Conservation (phyloP, 2,113 vertebrate species). For the Chelonoidis abingdonii region DNA sequence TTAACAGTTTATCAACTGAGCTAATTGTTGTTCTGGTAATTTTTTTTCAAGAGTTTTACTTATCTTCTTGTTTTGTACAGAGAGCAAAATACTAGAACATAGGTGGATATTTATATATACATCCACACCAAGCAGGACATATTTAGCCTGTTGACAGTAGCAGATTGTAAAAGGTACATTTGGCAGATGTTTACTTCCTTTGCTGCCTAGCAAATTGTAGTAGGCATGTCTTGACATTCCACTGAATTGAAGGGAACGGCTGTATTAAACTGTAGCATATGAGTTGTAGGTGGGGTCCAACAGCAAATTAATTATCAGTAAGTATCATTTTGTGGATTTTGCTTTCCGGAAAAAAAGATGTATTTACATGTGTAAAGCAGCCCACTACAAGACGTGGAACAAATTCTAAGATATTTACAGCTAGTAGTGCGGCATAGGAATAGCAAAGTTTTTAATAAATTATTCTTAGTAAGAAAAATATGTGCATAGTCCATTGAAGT, state of each 20-base stretch:
- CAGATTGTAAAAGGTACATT: background rate
- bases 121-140: background rate
- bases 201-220: conserved; percentile 22
- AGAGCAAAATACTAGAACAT: background rate
- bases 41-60: background rate
- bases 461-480: background rate
- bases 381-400: background rate
- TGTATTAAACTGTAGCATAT: conserved; percentile 14
- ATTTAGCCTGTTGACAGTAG: conserved; percentile 1
- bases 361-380: background rate
- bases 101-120: background rate
- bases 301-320: background rate
- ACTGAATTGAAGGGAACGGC: background rate
- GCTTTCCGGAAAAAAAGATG: background rate
- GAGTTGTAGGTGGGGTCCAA: background rate
- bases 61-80: background rate
- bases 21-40: background rate
- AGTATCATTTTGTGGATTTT: background rate
- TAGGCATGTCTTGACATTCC: background rate
- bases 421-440: background rate
- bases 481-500: background rate
- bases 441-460: background rate
- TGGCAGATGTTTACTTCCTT: conserved; percentile 54
- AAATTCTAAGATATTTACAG: background rate
- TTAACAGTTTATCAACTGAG: background rate